Evolutionary conservation across 2,888 invertebrate species (phyloP).

Genomic region (Timandra comae): DNA sequence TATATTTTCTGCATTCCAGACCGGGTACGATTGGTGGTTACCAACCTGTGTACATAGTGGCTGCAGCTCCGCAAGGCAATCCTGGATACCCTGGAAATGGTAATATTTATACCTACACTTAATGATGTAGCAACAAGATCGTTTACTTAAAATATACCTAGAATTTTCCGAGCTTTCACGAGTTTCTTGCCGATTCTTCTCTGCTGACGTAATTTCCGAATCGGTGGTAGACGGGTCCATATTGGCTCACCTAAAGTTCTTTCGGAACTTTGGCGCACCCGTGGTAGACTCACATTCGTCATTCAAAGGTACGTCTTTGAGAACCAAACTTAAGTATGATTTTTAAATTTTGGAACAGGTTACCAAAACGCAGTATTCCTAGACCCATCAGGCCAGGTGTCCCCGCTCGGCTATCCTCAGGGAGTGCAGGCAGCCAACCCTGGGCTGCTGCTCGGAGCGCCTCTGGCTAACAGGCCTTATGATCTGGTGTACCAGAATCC

Average conservation of each 20-base stretch:
- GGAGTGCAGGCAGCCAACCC: conserved; percentile 28
- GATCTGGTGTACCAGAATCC: conserved; percentile 48
- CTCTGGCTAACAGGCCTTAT: conserved; percentile 37
- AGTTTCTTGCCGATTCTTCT: no score
- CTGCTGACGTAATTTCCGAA: no score
- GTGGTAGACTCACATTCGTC: no score
- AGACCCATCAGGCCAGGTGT: conserved; percentile 46
- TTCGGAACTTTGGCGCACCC: no score
- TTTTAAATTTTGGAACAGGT: no score
- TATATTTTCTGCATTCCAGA: conserved; percentile 34
- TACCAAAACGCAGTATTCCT: conserved; percentile 54
- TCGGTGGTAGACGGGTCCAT: no score
- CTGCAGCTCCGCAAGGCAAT: conserved; percentile 54
- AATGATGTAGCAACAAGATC: no score
- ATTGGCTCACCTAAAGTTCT: no score
- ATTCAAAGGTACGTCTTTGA: no score
- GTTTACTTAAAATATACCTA: no score
- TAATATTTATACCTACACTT: conserved; percentile 22
- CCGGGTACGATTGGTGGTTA: conserved; percentile 64
- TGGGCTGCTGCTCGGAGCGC: conserved; percentile 34
- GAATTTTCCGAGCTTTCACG: not conserved
- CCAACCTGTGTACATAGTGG: conserved; percentile 64
- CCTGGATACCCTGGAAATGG: conserved; percentile 31
- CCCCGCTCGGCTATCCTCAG: conserved; percentile 38
- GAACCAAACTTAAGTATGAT: no score